A percentile compares a stretch with the other conserved stretches of the same genome.
These are phyloP conservation scores for Cheirogaleus major DNA, from an alignment of 2,797 vertebrate species.

Conservation along the genomic window DNA sequence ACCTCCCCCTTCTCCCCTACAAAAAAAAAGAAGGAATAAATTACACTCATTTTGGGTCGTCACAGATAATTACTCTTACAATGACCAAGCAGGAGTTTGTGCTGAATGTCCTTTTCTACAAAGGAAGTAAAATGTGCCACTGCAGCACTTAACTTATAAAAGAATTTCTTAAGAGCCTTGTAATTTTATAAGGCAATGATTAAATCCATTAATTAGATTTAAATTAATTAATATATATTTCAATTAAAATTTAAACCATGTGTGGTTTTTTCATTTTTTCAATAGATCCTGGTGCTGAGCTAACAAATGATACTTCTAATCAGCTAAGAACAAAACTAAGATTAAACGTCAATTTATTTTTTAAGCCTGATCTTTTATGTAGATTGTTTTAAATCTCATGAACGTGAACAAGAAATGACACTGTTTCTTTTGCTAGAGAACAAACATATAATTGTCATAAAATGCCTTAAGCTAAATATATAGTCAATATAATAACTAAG, in stretches of 20 bases:
- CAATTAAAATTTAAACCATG: constrained; percentile 84
- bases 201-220: constrained; percentile 83
- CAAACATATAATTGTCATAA: constrained; percentile 34
- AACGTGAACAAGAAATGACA: neutral
- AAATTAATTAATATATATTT: constrained; percentile 86
- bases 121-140: constrained; percentile 70
- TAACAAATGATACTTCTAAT: constrained; percentile 81
- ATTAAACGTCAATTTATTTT: constrained; percentile 77
- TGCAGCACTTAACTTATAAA: constrained; percentile 74
- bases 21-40: neutral
- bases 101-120: constrained; percentile 68
- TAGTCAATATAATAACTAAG: neutral
- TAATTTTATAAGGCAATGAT: constrained; percentile 84
- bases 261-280: constrained; percentile 72
- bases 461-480: neutral
- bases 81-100: constrained; percentile 43
- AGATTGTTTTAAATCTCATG: neutral
- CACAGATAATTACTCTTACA: constrained; percentile 61
- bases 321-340: constrained; percentile 79
- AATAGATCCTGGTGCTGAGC: constrained; percentile 74
- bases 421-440: neutral
- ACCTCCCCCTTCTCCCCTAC: fast-evolving
- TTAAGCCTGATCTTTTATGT: neutral
- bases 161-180: constrained; percentile 76
- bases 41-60: constrained; percentile 35